A percentile compares a stretch with the other conserved stretches of the same genome.
Conservation (phyloP, 2,888 invertebrate species). For the Achlya flavicornis region DNA sequence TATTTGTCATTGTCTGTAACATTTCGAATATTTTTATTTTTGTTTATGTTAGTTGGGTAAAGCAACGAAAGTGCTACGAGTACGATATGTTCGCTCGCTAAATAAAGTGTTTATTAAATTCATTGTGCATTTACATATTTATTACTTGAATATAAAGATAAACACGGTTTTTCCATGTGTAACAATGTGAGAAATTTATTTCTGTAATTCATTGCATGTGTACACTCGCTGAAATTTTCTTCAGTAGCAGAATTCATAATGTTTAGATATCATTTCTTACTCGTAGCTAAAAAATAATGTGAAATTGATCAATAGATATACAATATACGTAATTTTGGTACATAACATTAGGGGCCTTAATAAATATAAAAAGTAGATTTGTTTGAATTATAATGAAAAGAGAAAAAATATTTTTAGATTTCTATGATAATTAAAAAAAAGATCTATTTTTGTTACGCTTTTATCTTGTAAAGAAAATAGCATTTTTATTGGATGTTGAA, state of each 20-base stretch:
- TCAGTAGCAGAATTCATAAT: neutral
- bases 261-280: constrained; percentile 29
- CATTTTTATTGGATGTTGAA: constrained; percentile 19
- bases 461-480: constrained; percentile 48
- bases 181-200: neutral
- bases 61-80: constrained; percentile 59
- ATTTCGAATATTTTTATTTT: constrained; percentile 74
- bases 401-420: constrained; percentile 67
- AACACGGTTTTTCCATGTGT: neutral
- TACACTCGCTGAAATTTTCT: neutral
- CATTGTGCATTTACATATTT: constrained; percentile 13
- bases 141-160: constrained; percentile 11
- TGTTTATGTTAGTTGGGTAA: constrained; percentile 59
- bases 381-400: constrained; percentile 58
- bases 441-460: constrained; percentile 75
- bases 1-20: constrained; percentile 69
- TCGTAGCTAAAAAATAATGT: constrained; percentile 47
- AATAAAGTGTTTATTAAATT: constrained; percentile 13
- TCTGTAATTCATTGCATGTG: neutral
- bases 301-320: constrained; percentile 64
- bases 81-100: constrained; percentile 25
- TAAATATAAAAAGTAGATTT: constrained; percentile 48
- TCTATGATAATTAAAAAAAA: constrained; percentile 67
- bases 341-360: constrained; percentile 75
- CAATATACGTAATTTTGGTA: constrained; percentile 77